phyloP scores from a whole-genome alignment of 2,797 vertebrate species.

The Eulemur rubriventer region DNA sequence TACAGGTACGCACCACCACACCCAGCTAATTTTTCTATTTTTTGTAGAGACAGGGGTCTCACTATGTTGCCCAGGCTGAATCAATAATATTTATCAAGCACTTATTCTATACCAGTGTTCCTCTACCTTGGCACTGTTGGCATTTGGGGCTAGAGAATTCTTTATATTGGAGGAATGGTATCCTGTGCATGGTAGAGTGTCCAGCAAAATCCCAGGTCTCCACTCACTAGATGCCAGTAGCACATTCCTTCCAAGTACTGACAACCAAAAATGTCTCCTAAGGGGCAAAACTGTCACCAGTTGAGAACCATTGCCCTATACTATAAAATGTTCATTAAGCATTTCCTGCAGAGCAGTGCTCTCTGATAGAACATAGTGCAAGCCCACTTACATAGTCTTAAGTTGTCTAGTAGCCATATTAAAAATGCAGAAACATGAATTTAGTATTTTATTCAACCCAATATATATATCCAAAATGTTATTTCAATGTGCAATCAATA shows the following conservation, averaged over 20 bases:
- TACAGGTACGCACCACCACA: not conserved
- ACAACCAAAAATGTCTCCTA: not conserved
- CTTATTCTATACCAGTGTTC: not conserved
- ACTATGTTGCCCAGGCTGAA: not conserved
- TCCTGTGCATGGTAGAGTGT: not conserved
- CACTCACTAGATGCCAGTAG: not conserved
- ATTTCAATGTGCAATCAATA: not conserved
- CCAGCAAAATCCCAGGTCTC: not conserved
- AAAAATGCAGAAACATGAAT: not conserved
- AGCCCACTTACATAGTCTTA: not conserved
- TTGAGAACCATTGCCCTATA: too few species aligned
- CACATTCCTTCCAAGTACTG: not conserved
- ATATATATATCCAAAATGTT: not conserved
- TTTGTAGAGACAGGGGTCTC: not conserved
- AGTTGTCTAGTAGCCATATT: not conserved
- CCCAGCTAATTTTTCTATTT: not conserved
- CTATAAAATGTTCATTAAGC: not conserved
- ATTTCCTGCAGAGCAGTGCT: not conserved
- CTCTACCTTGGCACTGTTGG: not conserved
- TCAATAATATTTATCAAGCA: not conserved
- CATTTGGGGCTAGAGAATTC: not conserved
- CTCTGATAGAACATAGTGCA: rapidly evolving
- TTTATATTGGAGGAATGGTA: not conserved
- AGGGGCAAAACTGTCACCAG: not conserved
- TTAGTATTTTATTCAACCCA: not conserved